Conservation (phyloP, 2,888 invertebrate species). For the Watsonalla binaria region DNA sequence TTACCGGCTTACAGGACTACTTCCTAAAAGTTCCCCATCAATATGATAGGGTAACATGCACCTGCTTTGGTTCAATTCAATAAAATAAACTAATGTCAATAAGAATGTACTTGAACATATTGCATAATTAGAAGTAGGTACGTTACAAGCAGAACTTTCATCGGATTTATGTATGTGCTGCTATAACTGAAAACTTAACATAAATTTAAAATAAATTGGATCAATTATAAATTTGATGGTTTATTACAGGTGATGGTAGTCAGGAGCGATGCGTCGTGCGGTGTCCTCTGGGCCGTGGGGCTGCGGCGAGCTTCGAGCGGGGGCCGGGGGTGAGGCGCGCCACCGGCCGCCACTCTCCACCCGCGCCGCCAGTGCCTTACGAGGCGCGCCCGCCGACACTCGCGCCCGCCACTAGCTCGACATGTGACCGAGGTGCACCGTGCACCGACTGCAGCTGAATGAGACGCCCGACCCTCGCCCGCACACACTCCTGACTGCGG, state of each 20-base stretch:
- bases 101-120: too few relatives aligned
- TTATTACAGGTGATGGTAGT: neutral
- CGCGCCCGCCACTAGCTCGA: slow-evolving; percentile 9
- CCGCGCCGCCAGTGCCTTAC: slow-evolving; percentile 54
- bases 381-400: slow-evolving; percentile 38
- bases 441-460: slow-evolving; percentile 1
- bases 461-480: neutral
- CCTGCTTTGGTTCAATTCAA: too few relatives aligned
- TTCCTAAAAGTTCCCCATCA: too few relatives aligned
- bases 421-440: slow-evolving; percentile 6
- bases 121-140: too few relatives aligned
- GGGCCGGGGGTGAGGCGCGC: slow-evolving; percentile 4
- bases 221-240: too few relatives aligned
- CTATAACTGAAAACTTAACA: too few relatives aligned
- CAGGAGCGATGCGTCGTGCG: slow-evolving; percentile 3
- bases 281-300: slow-evolving; percentile 8
- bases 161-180: too few relatives aligned
- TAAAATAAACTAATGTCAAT: too few relatives aligned
- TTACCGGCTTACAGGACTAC: too few relatives aligned
- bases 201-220: too few relatives aligned
- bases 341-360: slow-evolving; percentile 6
- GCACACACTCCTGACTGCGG: slow-evolving; percentile 5
- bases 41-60: too few relatives aligned
- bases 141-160: too few relatives aligned
- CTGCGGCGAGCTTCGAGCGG: slow-evolving; percentile 5